Conservation (phyloP, 1,140 invertebrate genomes). For the roundworm (Caenorhabditis elegans) region DNA sequence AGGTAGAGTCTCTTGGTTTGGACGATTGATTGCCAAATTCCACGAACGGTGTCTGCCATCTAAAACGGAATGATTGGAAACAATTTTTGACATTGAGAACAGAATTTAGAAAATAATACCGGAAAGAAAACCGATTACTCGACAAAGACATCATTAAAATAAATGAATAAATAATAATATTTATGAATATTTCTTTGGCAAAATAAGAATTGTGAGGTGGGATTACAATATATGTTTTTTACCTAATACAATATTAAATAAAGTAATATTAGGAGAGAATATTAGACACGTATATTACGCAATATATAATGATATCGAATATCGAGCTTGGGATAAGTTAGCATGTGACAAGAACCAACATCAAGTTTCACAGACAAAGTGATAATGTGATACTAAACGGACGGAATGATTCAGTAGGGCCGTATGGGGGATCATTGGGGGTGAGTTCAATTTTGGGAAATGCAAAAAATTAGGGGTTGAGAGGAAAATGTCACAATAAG, state of each 20-base stretch:
- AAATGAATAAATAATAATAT: not conserved
- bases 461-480: not conserved
- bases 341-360: slow-evolving; percentile 14
- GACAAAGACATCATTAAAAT: not conserved
- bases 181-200: not conserved
- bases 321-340: not conserved
- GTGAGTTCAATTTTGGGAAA: slow-evolving; percentile 30
- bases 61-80: not conserved
- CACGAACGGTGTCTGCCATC: slow-evolving; percentile 49
- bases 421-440: too few species aligned
- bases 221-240: not conserved
- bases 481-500: slow-evolving; percentile 2
- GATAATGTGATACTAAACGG: not conserved
- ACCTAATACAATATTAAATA: too few species aligned
- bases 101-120: not conserved
- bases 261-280: not conserved
- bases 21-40: slow-evolving; percentile 51
- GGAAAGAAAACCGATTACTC: not conserved
- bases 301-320: slow-evolving; percentile 9
- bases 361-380: not conserved
- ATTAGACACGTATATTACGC: not conserved
- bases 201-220: not conserved
- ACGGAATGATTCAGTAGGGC: not conserved
- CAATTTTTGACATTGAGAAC: not conserved
- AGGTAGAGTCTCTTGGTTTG: slow-evolving; percentile 55